Conservation (phyloP, 1,140 invertebrate species). For the Hermetia illucens region DNA sequence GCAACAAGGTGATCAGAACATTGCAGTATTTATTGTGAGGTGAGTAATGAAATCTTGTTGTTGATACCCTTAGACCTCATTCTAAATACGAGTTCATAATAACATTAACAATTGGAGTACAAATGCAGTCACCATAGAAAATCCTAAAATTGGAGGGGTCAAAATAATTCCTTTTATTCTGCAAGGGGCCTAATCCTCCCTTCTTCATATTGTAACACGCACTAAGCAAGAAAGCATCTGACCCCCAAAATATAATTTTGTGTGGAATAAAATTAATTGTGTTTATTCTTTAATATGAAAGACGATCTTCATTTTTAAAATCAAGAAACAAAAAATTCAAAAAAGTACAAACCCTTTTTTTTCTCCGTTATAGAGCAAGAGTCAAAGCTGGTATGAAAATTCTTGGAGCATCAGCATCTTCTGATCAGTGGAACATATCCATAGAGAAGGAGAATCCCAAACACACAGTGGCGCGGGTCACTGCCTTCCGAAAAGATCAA, state of each 20-base stretch:
- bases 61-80: no score
- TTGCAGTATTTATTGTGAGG: conserved; percentile 72
- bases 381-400: conserved; percentile 74
- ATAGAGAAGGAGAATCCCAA: conserved; percentile 64
- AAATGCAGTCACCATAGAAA: no score
- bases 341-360: background rate
- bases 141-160: no score
- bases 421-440: conserved; percentile 68
- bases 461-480: conserved; percentile 72
- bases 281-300: background rate
- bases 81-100: no score
- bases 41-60: no score
- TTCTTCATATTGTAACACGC: no score
- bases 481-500: conserved; percentile 54
- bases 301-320: background rate
- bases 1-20: conserved; percentile 39
- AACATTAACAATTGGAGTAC: no score
- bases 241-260: no score
- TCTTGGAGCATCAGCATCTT: conserved; percentile 62
- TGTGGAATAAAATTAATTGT: background rate
- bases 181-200: no score
- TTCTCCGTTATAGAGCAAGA: conserved; percentile 47
- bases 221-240: no score
- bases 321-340: background rate
- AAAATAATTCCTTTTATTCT: no score